Conservation (phyloP, 2,888 invertebrate species). For the Erebia palarica region DNA sequence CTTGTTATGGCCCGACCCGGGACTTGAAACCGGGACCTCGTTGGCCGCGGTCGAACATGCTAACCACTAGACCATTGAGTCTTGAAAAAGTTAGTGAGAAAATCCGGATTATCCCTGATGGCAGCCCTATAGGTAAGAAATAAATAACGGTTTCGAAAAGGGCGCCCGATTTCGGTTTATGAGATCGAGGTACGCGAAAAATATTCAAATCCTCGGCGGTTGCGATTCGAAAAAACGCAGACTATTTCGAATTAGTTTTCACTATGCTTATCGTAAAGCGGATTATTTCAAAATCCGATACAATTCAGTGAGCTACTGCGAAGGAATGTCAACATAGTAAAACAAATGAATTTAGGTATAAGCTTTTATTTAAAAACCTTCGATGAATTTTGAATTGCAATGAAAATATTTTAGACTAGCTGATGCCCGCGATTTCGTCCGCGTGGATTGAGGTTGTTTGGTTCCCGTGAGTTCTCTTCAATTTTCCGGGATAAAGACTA, state of each 20-base stretch:
- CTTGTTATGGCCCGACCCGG: no score
- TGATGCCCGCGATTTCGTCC: no score
- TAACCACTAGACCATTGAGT: no score
- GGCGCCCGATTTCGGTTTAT: slow-evolving; percentile 37
- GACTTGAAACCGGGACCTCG: no score
- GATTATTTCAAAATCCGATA: not conserved
- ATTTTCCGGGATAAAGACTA: no score
- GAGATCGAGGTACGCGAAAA: slow-evolving; percentile 34
- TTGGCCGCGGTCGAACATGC: no score
- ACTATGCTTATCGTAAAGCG: not conserved
- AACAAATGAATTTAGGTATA: not conserved
- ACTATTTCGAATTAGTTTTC: slow-evolving; percentile 18
- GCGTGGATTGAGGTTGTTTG: no score
- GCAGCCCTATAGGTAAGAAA: slow-evolving; percentile 14
- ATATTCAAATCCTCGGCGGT: slow-evolving; percentile 33
- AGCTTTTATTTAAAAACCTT: not conserved
- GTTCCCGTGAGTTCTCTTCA: no score
- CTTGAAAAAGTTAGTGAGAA: not conserved
- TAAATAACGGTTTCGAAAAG: slow-evolving; percentile 34
- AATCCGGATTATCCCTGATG: not conserved
- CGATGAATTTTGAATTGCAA: no score
- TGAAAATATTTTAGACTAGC: no score
- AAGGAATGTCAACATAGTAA: not conserved
- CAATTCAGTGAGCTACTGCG: not conserved
- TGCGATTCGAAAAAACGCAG: slow-evolving; percentile 21